phyloP scores from a whole-genome alignment of 2,113 vertebrate genomes.

The Hyperopisus bebe region DNA sequence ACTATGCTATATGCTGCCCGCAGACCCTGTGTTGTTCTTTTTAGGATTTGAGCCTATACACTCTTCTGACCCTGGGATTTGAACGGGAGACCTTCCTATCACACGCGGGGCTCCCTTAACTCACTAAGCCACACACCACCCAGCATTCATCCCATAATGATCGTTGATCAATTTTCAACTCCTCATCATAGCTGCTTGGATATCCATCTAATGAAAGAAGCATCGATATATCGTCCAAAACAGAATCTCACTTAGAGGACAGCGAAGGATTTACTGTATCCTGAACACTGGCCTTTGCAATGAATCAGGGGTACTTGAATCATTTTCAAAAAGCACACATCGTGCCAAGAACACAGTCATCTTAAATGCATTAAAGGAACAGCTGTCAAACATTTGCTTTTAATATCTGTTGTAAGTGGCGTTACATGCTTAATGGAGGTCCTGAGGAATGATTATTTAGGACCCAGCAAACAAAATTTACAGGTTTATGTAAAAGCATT shows the following conservation, averaged over 20 bases:
- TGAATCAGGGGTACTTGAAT: background rate
- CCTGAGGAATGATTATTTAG: background rate
- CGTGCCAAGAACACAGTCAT: background rate
- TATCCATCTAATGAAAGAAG: background rate
- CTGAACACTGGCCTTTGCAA: background rate
- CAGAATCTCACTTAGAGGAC: background rate
- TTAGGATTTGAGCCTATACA: background rate
- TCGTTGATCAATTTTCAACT: background rate
- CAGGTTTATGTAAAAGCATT: background rate
- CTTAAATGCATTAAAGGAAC: constrained; percentile 6
- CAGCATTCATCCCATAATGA: background rate
- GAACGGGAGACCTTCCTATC: background rate
- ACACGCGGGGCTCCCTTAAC: background rate
- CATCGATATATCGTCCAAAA: background rate
- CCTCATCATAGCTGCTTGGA: background rate
- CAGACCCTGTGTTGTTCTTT: background rate
- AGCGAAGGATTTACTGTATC: background rate
- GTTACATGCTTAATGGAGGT: background rate
- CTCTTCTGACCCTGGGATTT: background rate
- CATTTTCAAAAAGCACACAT: constrained; percentile 1
- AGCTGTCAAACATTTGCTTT: background rate
- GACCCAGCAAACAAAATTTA: background rate
- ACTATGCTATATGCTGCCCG: background rate
- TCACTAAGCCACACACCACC: background rate
- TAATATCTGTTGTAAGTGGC: background rate